phyloP scores from a whole-genome alignment of 2,113 vertebrate genomes.

The Catharus minimus region DNA sequence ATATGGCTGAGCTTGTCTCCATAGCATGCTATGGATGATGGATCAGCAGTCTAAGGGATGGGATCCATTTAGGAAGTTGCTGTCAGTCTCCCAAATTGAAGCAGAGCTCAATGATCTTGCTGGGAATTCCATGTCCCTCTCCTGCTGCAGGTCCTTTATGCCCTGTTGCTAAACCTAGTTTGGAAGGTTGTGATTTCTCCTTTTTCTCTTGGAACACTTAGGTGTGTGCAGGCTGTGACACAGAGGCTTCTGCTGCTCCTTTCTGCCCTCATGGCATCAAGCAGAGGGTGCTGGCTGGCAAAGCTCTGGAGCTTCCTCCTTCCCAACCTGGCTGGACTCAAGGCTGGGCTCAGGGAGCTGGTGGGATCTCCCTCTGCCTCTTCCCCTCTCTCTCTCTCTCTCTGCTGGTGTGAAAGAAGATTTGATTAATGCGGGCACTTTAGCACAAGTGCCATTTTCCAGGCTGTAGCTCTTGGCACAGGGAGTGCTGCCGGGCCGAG shows the following conservation, averaged over 20 bases:
- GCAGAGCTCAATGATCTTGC: not conserved
- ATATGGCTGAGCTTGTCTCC: accelerated
- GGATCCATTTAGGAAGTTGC: not conserved
- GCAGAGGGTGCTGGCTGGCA: not conserved
- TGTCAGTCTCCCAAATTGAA: not conserved
- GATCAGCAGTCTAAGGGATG: not conserved
- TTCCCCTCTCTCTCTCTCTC: not conserved
- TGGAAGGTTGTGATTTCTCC: not conserved
- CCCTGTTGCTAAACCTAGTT: not conserved
- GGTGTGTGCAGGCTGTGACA: not conserved
- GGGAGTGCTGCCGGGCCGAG: not conserved
- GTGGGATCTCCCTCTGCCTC: not conserved
- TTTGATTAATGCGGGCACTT: slow-evolving; percentile 53
- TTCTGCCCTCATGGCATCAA: accelerated
- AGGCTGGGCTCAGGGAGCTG: not conserved
- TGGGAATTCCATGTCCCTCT: not conserved
- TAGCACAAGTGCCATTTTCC: slow-evolving; percentile 43
- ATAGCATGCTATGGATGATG: not conserved
- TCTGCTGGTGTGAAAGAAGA: slow-evolving; percentile 26
- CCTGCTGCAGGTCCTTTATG: not conserved
- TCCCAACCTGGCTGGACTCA: accelerated
- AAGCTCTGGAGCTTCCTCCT: accelerated
- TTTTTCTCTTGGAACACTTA: not conserved
- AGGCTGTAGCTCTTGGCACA: slow-evolving; percentile 18
- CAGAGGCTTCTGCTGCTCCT: not conserved